phyloP scores from a whole-genome alignment of 2,113 vertebrate species.

The Zosterops hypoxanthus region DNA sequence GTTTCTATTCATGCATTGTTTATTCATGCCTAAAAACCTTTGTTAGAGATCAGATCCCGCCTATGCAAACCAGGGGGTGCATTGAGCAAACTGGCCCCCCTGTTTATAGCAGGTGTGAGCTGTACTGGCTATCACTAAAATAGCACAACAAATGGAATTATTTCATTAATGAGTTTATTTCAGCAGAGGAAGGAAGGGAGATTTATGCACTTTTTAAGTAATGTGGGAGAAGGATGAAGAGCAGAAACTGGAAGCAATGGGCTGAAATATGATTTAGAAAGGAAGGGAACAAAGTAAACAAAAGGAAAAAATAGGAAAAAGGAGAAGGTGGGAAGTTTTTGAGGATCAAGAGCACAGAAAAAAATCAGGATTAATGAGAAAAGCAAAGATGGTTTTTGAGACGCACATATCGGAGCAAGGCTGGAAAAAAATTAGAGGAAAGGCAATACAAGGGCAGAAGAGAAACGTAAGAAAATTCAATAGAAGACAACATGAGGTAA shows the following conservation, averaged over 20 bases:
- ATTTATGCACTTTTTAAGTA: background rate
- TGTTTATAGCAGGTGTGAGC: background rate
- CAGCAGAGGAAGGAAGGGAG: background rate
- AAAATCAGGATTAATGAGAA: background rate
- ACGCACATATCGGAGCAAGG: background rate
- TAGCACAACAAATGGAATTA: background rate
- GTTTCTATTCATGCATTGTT: background rate
- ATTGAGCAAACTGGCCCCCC: accelerated
- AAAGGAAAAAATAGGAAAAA: background rate
- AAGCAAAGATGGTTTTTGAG: background rate
- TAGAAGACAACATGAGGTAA: background rate
- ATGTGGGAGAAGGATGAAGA: background rate
- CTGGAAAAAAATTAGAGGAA: background rate
- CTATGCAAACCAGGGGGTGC: background rate
- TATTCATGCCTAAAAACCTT: background rate
- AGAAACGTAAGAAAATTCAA: background rate
- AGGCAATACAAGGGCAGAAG: background rate
- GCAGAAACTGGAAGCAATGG: background rate
- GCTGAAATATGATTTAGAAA: background rate
- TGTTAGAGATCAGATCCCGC: background rate
- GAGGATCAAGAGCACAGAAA: background rate
- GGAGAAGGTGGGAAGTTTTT: background rate
- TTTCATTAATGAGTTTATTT: background rate
- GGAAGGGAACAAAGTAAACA: background rate
- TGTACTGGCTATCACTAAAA: background rate